Conservation (phyloP, 2,888 invertebrate species). For the Troilus luridus region DNA sequence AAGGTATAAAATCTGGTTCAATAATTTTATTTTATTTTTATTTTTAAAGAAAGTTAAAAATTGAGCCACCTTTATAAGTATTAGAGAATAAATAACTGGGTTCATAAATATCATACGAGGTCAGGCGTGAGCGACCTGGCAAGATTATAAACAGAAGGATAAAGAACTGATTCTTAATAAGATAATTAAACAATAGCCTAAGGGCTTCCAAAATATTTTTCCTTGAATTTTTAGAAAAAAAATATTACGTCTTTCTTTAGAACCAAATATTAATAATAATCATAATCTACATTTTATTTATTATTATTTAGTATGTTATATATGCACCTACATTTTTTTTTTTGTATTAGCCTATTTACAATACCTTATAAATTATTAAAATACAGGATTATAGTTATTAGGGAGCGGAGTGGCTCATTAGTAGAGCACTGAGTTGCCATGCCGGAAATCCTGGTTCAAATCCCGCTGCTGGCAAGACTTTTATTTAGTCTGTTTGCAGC, state of each 20-base stretch:
- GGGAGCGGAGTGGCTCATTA: too few species aligned
- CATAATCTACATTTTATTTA: neutral
- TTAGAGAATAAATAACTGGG: neutral
- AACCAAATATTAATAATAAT: neutral
- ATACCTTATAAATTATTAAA: too few species aligned
- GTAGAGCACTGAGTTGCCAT: too few species aligned
- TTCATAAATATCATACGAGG: slow-evolving; percentile 25
- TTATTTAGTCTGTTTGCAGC: too few species aligned
- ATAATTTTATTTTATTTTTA: neutral
- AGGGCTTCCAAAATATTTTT: neutral
- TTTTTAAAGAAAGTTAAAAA: neutral
- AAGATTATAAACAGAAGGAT: slow-evolving; percentile 18
- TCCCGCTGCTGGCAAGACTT: too few species aligned
- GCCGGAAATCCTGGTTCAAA: too few species aligned
- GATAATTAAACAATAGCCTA: slow-evolving; percentile 15
- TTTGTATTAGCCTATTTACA: too few species aligned
- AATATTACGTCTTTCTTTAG: neutral
- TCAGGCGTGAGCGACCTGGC: slow-evolving; percentile 37
- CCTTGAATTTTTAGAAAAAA: neutral
- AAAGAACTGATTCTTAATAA: slow-evolving; percentile 14
- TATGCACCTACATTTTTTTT: too few species aligned
- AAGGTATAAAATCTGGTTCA: neutral
- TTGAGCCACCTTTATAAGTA: neutral
- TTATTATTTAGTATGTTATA: too few species aligned
- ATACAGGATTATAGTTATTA: too few species aligned